Conservation (phyloP, 2,797 vertebrate species). For the Gambusia yucatana region DNA sequence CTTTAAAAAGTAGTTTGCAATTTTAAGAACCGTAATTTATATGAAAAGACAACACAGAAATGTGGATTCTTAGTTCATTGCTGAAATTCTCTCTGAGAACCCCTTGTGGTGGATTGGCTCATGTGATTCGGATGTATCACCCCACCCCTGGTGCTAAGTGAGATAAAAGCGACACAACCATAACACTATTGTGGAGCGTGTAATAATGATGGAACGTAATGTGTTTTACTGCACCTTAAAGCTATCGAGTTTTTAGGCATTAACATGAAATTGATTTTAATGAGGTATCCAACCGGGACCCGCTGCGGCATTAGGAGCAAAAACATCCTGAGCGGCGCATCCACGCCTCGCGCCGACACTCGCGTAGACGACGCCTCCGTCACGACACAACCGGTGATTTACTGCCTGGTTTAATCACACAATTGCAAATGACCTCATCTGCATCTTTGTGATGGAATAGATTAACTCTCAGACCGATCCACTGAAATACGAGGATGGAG, state of each 20-base stretch:
- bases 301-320: background rate
- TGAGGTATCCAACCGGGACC: background rate
- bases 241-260: background rate
- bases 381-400: constrained; percentile 10
- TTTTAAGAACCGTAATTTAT: background rate
- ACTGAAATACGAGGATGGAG: constrained; percentile 28
- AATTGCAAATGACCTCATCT: constrained; percentile 17
- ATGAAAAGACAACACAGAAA: background rate
- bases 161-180: background rate
- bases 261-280: background rate
- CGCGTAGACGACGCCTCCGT: background rate
- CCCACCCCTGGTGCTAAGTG: background rate
- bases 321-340: background rate
- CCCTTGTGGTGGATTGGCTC: background rate
- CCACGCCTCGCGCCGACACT: background rate
- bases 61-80: background rate
- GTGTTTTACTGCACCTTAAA: background rate
- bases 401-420: constrained; percentile 38
- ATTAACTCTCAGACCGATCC: constrained; percentile 37
- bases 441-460: constrained; percentile 26
- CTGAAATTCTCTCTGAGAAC: background rate
- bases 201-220: background rate
- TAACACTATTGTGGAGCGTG: background rate
- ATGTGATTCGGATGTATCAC: background rate
- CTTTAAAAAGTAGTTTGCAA: background rate